phyloP scores from a whole-genome alignment of 2,888 invertebrate species.

The Acleris laterana region DNA sequence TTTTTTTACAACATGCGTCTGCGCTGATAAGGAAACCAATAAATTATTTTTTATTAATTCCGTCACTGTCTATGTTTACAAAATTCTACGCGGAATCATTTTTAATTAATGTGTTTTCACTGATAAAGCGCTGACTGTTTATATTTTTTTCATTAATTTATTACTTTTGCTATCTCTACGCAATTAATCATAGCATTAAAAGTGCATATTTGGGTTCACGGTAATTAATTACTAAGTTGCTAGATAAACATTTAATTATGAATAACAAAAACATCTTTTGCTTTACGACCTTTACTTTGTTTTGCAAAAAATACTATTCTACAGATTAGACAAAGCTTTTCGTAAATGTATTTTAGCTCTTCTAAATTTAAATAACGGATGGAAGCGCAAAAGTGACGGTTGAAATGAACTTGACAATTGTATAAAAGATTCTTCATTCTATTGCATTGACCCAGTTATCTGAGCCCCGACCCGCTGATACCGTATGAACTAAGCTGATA shows the following conservation, averaged over 20 bases:
- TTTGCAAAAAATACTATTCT: not conserved
- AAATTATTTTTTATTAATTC: constrained; percentile 67
- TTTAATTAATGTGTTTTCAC: constrained; percentile 55
- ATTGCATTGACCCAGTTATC: constrained; percentile 77
- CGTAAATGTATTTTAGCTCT: not conserved
- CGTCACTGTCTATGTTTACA: constrained; percentile 67
- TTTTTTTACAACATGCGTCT: constrained; percentile 43
- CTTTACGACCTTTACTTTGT: constrained; percentile 2
- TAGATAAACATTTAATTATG: constrained; percentile 31
- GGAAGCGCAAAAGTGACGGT: constrained; percentile 23
- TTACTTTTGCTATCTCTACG: constrained; percentile 48
- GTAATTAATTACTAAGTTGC: constrained; percentile 57
- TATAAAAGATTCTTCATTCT: constrained; percentile 57
- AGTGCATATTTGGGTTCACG: constrained; percentile 52
- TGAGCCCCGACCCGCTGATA: constrained; percentile 71
- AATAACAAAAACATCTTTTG: constrained; percentile 23
- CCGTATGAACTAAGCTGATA: constrained; percentile 62
- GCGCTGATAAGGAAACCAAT: constrained; percentile 54
- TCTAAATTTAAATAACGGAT: too few species aligned
- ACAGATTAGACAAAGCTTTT: not conserved
- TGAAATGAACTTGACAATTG: constrained; percentile 76
- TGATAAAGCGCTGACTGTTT: constrained; percentile 49
- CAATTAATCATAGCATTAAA: constrained; percentile 46
- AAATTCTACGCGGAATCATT: constrained; percentile 52
- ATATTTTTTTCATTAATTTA: constrained; percentile 59